phyloP scores from a whole-genome alignment of 2,888 invertebrate species.

The Metallyticus violacea region DNA sequence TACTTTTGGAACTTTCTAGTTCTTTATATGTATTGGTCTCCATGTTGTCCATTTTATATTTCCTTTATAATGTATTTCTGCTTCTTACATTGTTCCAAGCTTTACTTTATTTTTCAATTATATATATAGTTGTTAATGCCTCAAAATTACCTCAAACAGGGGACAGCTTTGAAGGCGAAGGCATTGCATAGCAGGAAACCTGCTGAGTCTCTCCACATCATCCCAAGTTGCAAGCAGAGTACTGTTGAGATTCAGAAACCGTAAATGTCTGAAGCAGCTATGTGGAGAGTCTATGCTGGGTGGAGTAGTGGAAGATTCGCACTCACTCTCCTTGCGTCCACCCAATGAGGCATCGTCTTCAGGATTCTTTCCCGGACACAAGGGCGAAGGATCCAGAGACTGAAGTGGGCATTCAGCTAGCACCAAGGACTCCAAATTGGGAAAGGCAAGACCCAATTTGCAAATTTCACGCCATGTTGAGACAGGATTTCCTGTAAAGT shows the following conservation, averaged over 20 bases:
- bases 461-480: constrained; percentile 79
- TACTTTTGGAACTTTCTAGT: no score
- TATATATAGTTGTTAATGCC: no score
- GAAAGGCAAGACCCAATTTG: constrained; percentile 82
- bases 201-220: constrained; percentile 81
- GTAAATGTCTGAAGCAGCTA: constrained; percentile 62
- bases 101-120: no score
- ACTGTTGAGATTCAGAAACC: constrained; percentile 80
- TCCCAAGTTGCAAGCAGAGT: constrained; percentile 82
- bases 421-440: constrained; percentile 78
- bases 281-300: constrained; percentile 48
- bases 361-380: neutral
- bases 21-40: no score
- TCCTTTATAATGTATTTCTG: no score
- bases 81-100: no score
- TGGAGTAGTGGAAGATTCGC: constrained; percentile 45
- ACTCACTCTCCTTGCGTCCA: constrained; percentile 56
- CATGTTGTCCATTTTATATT: no score
- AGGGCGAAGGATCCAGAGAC: constrained; percentile 47
- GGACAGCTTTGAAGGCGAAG: constrained; percentile 76
- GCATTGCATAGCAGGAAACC: constrained; percentile 79
- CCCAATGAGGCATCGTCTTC: neutral
- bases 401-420: constrained; percentile 80
- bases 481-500: constrained; percentile 87
- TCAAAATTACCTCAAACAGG: constrained; percentile 53